A percentile compares a stretch with the other conserved stretches of the same genome.
phyloP scores from a whole-genome alignment of 2,888 invertebrate species.

The Andrena chrysosceles region DNA sequence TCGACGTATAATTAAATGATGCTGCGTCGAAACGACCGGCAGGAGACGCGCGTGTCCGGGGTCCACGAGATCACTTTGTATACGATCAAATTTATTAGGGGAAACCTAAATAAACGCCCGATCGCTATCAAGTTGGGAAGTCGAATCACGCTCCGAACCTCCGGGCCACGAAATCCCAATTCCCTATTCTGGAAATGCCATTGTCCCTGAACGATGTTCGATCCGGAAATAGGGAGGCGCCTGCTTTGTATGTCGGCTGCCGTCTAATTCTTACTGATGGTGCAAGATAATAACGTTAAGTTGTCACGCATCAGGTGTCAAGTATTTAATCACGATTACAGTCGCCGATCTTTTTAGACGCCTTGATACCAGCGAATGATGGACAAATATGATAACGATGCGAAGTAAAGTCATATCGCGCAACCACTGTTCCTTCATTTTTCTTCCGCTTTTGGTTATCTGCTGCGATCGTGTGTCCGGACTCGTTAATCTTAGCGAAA shows the following conservation, averaged over 20 bases:
- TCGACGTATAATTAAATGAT: background rate
- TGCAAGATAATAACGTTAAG: background rate
- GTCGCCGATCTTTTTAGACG: too few species aligned
- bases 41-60: constrained; percentile 2
- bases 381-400: too few species aligned
- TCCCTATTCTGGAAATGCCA: constrained; percentile 57
- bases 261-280: constrained; percentile 47
- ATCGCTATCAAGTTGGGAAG: constrained; percentile 54
- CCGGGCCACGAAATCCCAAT: constrained; percentile 60
- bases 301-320: background rate
- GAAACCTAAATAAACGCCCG: constrained; percentile 58
- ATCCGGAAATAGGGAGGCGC: constrained; percentile 48
- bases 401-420: too few species aligned
- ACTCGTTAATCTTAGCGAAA: background rate
- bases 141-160: constrained; percentile 63
- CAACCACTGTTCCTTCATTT: too few species aligned
- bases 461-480: background rate
- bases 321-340: background rate
- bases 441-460: background rate
- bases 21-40: background rate
- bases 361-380: too few species aligned
- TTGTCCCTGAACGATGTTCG: constrained; percentile 40
- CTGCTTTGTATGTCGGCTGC: constrained; percentile 32
- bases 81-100: constrained; percentile 59
- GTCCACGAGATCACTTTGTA: constrained; percentile 47